These are phyloP conservation scores for Barypeithes pellucidus DNA, from an alignment of 2,888 invertebrate genomes.

Conservation along the genomic window DNA sequence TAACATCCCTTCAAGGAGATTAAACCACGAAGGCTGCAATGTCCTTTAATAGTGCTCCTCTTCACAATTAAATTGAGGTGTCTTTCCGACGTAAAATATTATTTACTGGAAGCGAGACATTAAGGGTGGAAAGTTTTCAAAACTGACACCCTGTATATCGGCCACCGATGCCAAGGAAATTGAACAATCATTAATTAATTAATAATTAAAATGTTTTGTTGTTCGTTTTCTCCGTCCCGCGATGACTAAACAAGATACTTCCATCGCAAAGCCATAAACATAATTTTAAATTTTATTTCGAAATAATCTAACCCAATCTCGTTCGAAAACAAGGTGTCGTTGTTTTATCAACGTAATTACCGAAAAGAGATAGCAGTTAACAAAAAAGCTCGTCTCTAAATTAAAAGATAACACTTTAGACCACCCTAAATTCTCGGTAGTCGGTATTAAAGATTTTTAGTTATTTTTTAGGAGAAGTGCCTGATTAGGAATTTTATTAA, in stretches of 20 bases:
- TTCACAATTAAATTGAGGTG: too few species aligned
- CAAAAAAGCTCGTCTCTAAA: slow-evolving; percentile 37
- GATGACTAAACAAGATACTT: background rate
- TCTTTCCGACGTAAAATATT: too few species aligned
- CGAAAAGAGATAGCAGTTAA: slow-evolving; percentile 38
- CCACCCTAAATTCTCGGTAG: slow-evolving; percentile 33
- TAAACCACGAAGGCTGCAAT: too few species aligned
- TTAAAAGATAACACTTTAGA: slow-evolving; percentile 39
- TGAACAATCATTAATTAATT: too few species aligned
- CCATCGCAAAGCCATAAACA: slow-evolving; percentile 7
- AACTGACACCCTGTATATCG: too few species aligned
- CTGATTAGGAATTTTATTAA: too few species aligned
- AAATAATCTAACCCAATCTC: slow-evolving; percentile 35
- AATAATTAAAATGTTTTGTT: background rate
- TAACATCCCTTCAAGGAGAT: too few species aligned
- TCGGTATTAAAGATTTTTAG: background rate
- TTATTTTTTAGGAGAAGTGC: background rate
- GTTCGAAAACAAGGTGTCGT: slow-evolving; percentile 40
- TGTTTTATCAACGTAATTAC: slow-evolving; percentile 44
- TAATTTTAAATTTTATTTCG: slow-evolving; percentile 31
- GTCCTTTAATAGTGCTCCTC: too few species aligned
- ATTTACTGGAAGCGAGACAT: too few species aligned
- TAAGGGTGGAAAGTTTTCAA: too few species aligned
- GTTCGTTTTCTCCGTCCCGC: background rate
- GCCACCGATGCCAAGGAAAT: too few species aligned